A percentile compares a stretch with the other conserved stretches of the same genome.
Conservation (phyloP, 2,888 invertebrate species). For the Scaptomyza polygonia region DNA sequence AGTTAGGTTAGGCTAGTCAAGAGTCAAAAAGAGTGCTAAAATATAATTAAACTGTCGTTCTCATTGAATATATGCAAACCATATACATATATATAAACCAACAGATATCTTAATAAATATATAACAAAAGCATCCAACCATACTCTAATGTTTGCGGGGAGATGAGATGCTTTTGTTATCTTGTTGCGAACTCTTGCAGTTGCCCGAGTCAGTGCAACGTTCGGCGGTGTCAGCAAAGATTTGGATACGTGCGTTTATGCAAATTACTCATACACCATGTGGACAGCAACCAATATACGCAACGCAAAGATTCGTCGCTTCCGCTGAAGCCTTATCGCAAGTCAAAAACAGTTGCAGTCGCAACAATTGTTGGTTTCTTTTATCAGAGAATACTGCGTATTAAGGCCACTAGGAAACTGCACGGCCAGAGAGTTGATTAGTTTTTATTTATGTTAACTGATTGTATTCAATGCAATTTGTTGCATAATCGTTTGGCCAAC, state of each 20-base stretch:
- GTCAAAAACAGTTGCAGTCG: slow-evolving; percentile 15
- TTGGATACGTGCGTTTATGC: slow-evolving; percentile 34
- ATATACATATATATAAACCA: too few relatives aligned
- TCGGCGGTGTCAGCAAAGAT: slow-evolving; percentile 22
- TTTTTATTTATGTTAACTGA: slow-evolving; percentile 14
- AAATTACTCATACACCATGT: slow-evolving; percentile 62
- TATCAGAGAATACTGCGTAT: slow-evolving; percentile 48
- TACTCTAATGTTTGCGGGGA: neutral
- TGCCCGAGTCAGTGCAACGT: neutral
- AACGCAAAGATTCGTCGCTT: slow-evolving; percentile 1
- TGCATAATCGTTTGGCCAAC: slow-evolving; percentile 48
- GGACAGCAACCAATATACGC: slow-evolving; percentile 42
- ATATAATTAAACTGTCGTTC: neutral
- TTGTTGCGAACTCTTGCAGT: neutral
- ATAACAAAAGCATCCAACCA: too few relatives aligned
- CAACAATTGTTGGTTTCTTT: slow-evolving; percentile 29
- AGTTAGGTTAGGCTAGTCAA: too few relatives aligned
- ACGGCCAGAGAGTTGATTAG: slow-evolving; percentile 20
- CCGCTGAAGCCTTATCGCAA: slow-evolving; percentile 32
- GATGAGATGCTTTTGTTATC: slow-evolving; percentile 13
- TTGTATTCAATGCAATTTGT: slow-evolving; percentile 24
- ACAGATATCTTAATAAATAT: too few relatives aligned
- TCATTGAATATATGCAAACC: too few relatives aligned
- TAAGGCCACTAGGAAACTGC: slow-evolving; percentile 34
- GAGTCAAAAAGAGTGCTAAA: neutral